Base-by-base conservation (phyloP, 1,140 invertebrate species). In the Aphaenogaster ashmeadi region DNA sequence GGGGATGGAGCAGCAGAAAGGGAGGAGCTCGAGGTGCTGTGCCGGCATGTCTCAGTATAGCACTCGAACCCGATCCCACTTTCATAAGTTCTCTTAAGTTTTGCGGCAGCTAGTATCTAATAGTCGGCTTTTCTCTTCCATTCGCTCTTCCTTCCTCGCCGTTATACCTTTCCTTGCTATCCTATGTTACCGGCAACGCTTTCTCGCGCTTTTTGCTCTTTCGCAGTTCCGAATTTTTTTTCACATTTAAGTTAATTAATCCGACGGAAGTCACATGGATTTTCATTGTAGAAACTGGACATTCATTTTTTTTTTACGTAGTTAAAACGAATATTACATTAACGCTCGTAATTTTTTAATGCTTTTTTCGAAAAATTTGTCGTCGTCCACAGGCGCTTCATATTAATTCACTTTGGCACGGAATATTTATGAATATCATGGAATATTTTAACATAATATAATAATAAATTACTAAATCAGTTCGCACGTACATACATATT, bases 61-160 rank as follows among this genome's bases (percentile, higher is more conserved):
- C 80, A 87, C 87, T 90, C 88, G 88, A 91, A 91, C 87, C 90
- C 93, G 92, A 95, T 94, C 87, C 92, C 78, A 94, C 93, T 95
- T 95, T 93, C 93, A 94, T 94, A 94, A 95, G 92, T 95, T 94
- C 81, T 58, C 72, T 74, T 78, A 94, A 94, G 91, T 95, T 95
- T 91, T 88, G 79, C 91, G 90, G 90, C 89, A 92, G 92, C 93
- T 86, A 93, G 90, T 90, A 87, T 93, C 92, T 94, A 93, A 95
- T 94, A 93, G 92, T 92, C 89, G 78, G 86, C 69, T 84, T 84
- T 84, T 60, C 87, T 75, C 89, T 88, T 64, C 41, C 89, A 69
- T 50, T 60, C 83, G 44, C 71, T 77, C 84, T 75, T 50, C 69
- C 72, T 52, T 60, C 44, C 60, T 47, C 87, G 38, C 80, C 27